phyloP scores from a whole-genome alignment of 1,140 invertebrate genomes.

The Papilio glaucus region DNA sequence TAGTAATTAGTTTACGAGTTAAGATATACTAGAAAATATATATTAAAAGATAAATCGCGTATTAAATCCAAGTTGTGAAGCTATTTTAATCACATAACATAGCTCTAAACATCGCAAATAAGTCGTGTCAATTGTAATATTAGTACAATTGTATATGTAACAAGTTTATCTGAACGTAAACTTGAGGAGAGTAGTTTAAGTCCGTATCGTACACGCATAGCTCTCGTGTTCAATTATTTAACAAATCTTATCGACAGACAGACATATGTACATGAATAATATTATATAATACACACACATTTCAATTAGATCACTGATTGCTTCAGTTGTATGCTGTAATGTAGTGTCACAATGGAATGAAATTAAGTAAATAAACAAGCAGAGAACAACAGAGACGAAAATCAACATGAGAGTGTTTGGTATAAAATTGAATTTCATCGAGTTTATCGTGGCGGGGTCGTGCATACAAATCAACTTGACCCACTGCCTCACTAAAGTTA shows the following conservation, averaged over 20 bases:
- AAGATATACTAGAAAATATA: neutral
- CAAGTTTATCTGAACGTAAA: neutral
- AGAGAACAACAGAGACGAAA: constrained; percentile 24
- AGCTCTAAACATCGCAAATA: neutral
- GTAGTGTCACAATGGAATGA: neutral
- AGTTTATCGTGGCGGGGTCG: constrained; percentile 16
- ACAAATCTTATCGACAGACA: neutral
- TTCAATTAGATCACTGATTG: neutral
- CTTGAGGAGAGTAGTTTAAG: neutral
- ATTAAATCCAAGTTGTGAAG: too few relatives aligned
- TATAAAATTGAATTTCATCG: neutral
- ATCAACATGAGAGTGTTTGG: constrained; percentile 4
- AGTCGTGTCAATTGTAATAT: neutral
- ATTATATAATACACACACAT: neutral
- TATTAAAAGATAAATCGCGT: too few relatives aligned
- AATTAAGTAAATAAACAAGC: neutral
- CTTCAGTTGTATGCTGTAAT: neutral
- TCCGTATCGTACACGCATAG: neutral
- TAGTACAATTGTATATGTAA: neutral
- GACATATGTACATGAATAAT: neutral
- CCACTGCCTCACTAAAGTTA: too few relatives aligned
- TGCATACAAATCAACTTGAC: constrained; percentile 20
- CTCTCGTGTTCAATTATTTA: neutral
- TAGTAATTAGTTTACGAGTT: neutral
- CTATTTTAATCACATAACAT: neutral